These are phyloP conservation scores for Coremacera marginata DNA, from an alignment of 2,888 invertebrate genomes.

Conservation along the genomic window DNA sequence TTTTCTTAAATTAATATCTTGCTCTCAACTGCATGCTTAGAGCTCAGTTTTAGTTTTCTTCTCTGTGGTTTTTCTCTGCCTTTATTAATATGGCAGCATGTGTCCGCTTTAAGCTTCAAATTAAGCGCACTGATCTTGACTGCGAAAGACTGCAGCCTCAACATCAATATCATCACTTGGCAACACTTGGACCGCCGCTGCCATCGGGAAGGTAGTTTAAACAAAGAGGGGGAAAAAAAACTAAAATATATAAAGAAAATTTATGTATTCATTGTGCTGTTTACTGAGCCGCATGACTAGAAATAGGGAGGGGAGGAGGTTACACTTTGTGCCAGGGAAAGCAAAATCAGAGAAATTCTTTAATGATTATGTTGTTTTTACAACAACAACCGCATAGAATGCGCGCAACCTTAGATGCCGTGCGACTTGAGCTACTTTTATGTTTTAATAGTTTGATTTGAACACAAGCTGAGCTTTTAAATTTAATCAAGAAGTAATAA, in stretches of 20 bases:
- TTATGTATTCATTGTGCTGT: slow-evolving; percentile 4
- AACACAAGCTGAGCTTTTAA: too few relatives aligned
- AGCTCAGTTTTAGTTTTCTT: background rate
- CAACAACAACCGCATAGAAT: background rate
- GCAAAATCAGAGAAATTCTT: slow-evolving; percentile 10
- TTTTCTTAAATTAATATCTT: background rate
- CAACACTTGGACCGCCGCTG: background rate
- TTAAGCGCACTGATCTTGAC: slow-evolving; percentile 30
- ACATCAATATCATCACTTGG: background rate
- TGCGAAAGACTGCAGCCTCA: background rate
- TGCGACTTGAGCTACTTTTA: slow-evolving; percentile 21
- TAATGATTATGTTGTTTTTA: slow-evolving; percentile 20
- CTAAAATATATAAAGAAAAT: background rate
- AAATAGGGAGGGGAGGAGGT: background rate
- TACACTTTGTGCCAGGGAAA: background rate
- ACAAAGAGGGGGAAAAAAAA: background rate
- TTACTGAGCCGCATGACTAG: background rate
- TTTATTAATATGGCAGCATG: slow-evolving; percentile 31
- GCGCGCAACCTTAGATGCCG: background rate
- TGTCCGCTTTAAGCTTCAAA: slow-evolving; percentile 32
- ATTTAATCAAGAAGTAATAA: too few relatives aligned
- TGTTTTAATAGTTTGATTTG: slow-evolving; percentile 4
- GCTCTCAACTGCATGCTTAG: background rate
- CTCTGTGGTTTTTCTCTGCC: background rate
- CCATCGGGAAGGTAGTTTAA: background rate